Percentiles rank a stretch among this genome's conserved stretches.
These are phyloP conservation scores for Triplophysa dalaica DNA, from an alignment of 2,113 vertebrate species.

Conservation along the genomic window DNA sequence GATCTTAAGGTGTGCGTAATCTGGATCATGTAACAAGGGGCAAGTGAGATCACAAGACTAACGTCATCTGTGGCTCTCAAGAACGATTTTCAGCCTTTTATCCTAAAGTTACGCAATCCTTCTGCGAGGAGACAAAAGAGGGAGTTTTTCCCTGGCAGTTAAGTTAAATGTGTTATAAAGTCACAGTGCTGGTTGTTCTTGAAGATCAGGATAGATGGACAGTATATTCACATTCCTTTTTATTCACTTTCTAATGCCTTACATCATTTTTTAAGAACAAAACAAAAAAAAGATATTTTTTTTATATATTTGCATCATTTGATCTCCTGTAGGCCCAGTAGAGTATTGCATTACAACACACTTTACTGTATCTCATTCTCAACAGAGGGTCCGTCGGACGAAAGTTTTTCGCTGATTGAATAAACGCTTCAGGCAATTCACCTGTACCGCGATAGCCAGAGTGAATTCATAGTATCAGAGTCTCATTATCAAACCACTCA, in stretches of 20 bases:
- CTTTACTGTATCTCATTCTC: neutral
- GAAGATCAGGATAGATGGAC: neutral
- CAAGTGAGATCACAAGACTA: constrained; percentile 33
- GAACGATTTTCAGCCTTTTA: constrained; percentile 23
- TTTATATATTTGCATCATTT: neutral
- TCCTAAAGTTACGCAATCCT: constrained; percentile 18
- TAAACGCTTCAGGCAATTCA: constrained; percentile 40
- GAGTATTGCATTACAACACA: neutral
- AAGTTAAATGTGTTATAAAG: constrained; percentile 9
- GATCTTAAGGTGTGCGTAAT: neutral
- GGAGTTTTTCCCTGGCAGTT: neutral
- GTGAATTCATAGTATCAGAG: constrained; percentile 31
- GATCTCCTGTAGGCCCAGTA: neutral
- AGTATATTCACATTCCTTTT: neutral
- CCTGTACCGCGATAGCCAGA: constrained; percentile 46
- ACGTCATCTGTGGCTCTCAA: constrained; percentile 7
- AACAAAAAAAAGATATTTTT: too few species aligned
- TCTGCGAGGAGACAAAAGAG: constrained; percentile 24
- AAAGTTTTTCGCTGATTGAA: neutral
- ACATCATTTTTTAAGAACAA: too few species aligned
- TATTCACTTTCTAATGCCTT: too few species aligned
- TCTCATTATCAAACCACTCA: constrained; percentile 47
- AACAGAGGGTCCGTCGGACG: neutral
- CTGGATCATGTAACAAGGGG: neutral
- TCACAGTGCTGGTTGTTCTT: constrained; percentile 12